These are phyloP conservation scores for Noctua fimbriata DNA, from an alignment of 2,888 invertebrate genomes.

Conservation along the genomic window DNA sequence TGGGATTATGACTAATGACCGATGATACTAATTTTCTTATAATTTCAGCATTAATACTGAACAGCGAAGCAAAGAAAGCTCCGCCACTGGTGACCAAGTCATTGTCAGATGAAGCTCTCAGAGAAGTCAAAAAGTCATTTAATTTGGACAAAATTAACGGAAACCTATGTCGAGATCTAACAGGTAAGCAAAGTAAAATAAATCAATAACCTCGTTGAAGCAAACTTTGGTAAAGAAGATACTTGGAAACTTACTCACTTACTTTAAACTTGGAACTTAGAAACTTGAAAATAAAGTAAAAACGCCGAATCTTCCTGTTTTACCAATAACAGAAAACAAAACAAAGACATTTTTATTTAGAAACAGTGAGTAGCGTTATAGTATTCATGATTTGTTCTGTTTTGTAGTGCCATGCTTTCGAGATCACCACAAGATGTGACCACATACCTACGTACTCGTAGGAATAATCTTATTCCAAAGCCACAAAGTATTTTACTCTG, in stretches of 20 bases:
- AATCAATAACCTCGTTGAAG: background rate
- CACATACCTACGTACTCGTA: background rate
- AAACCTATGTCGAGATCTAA: conserved; percentile 71
- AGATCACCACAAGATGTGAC: background rate
- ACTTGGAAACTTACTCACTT: too few relatives aligned
- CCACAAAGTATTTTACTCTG: too few relatives aligned
- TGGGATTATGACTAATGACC: background rate
- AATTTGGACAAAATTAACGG: conserved; percentile 81
- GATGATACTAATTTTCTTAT: background rate
- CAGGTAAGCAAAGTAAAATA: conserved; percentile 68
- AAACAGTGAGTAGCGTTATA: background rate
- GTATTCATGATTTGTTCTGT: background rate
- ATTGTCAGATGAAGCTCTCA: conserved; percentile 82
- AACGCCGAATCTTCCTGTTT: background rate
- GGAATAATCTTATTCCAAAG: too few relatives aligned
- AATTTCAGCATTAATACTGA: conserved; percentile 78
- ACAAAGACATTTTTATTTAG: background rate
- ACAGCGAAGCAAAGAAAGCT: conserved; percentile 73
- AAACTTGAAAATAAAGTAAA: background rate
- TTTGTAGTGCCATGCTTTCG: background rate
- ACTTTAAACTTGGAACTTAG: too few relatives aligned
- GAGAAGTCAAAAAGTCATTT: conserved; percentile 78
- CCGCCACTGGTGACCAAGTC: conserved; percentile 80
- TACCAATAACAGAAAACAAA: background rate
- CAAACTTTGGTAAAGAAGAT: background rate